Evolutionary conservation across 2,797 vertebrate species (phyloP).

Genomic region (Enteromius unitaeniatus): DNA sequence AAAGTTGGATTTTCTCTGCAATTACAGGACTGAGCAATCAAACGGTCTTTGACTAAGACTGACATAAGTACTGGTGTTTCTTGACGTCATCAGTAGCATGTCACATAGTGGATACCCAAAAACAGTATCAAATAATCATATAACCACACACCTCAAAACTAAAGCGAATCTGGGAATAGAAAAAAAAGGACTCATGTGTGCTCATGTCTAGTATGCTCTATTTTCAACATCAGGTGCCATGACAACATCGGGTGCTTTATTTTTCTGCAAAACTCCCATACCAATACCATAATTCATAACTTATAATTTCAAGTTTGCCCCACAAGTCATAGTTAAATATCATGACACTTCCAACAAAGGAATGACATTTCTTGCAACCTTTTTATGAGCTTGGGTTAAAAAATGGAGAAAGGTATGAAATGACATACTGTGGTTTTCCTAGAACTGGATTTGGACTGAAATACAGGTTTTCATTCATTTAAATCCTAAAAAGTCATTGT

Average conservation of each 20-base stretch:
- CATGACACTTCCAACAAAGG: conserved; percentile 18
- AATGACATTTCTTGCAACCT: not conserved
- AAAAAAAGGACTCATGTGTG: not conserved
- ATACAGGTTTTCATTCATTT: not conserved
- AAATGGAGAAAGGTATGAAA: not conserved
- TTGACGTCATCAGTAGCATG: conserved; percentile 2
- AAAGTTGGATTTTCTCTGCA: conserved; percentile 30
- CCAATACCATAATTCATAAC: not conserved
- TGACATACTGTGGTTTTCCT: not conserved
- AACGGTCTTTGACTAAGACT: conserved; percentile 15
- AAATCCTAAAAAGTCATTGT: not conserved
- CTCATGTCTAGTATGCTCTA: not conserved
- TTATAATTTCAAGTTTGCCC: conserved; percentile 27
- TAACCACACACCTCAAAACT: conserved; percentile 11
- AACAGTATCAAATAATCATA: conserved; percentile 3
- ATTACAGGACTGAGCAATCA: conserved; percentile 33
- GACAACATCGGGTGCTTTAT: conserved; percentile 3
- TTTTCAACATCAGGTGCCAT: conserved; percentile 28
- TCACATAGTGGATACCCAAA: not conserved
- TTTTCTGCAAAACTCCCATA: conserved; percentile 7
- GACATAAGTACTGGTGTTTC: not conserved
- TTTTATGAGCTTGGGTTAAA: not conserved
- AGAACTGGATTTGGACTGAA: not conserved
- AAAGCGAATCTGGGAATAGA: not conserved
- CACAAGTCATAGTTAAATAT: conserved; percentile 18